Conservation (phyloP, 2,888 invertebrate genomes). For the Chironomus tentans region DNA sequence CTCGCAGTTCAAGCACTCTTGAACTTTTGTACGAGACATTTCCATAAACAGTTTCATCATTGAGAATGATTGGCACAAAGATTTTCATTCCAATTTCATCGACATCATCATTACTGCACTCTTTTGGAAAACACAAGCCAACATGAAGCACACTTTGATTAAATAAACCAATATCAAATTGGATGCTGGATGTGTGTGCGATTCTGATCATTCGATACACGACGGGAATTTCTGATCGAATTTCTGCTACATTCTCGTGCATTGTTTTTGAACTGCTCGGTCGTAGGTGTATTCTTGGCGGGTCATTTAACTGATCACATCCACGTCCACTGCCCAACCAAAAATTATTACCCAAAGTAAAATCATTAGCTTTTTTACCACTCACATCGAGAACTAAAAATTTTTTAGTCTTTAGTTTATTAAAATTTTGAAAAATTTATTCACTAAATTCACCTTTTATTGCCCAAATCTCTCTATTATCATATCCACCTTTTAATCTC, state of each 20-base stretch:
- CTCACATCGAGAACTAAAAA: slow-evolving; percentile 42
- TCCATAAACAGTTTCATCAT: not conserved
- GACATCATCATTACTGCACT: not conserved
- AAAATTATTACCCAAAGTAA: slow-evolving; percentile 43
- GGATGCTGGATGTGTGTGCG: not conserved
- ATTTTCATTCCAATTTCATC: not conserved
- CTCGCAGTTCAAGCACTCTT: slow-evolving; percentile 29
- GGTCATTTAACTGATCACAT: slow-evolving; percentile 10
- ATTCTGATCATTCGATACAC: slow-evolving; percentile 16
- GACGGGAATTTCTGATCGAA: not conserved
- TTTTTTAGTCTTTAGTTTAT: not conserved
- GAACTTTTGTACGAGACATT: slow-evolving; percentile 25
- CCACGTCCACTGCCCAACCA: slow-evolving; percentile 41
- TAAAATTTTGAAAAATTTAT: not conserved
- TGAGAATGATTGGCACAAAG: not conserved
- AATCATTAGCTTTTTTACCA: slow-evolving; percentile 41
- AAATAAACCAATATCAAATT: slow-evolving; percentile 9
- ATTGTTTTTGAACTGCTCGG: not conserved
- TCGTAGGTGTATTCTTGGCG: not conserved
- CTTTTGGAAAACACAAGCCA: slow-evolving; percentile 15
- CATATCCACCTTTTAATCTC: slow-evolving; percentile 31
- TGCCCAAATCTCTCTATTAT: slow-evolving; percentile 34
- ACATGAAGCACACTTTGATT: slow-evolving; percentile 13
- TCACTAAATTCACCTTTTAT: slow-evolving; percentile 33
- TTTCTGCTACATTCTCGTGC: not conserved